phyloP scores from a whole-genome alignment of 2,888 invertebrate species.

The Hyposoter didymator region DNA sequence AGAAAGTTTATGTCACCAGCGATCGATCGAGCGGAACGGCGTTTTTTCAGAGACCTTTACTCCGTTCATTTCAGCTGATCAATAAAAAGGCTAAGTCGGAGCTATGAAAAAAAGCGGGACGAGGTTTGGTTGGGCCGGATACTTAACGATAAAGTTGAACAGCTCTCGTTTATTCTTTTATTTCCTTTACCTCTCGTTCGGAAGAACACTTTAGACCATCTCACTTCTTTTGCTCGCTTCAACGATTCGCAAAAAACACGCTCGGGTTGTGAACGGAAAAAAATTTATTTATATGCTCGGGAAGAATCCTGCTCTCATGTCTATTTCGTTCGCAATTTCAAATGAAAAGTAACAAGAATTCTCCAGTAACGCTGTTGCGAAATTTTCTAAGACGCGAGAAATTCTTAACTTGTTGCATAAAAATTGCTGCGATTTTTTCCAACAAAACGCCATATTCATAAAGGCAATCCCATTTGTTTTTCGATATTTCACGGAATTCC shows the following conservation, averaged over 20 bases:
- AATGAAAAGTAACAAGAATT: background rate
- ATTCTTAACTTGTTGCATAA: background rate
- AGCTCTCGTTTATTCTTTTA: constrained; percentile 39
- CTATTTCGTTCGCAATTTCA: background rate
- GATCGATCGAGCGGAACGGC: constrained; percentile 6
- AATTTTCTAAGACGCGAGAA: background rate
- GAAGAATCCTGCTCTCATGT: background rate
- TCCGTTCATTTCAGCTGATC: constrained; percentile 7
- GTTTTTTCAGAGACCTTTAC: constrained; percentile 28
- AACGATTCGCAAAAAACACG: constrained; percentile 13
- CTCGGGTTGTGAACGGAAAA: background rate
- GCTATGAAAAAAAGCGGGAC: constrained; percentile 43
- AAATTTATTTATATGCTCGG: background rate
- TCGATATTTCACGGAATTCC: background rate
- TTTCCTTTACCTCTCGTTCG: constrained; percentile 41
- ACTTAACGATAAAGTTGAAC: constrained; percentile 41
- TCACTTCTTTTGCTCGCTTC: background rate
- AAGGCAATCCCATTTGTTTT: background rate
- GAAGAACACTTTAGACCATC: constrained; percentile 16
- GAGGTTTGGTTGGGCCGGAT: constrained; percentile 20
- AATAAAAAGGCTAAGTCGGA: constrained; percentile 38
- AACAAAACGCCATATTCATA: background rate
- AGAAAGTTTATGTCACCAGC: constrained; percentile 45
- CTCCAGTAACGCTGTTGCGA: no score
- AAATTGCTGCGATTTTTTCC: background rate